Evolutionary conservation across 2,888 invertebrate species (phyloP).

Genomic region (Rotaria sp.): DNA sequence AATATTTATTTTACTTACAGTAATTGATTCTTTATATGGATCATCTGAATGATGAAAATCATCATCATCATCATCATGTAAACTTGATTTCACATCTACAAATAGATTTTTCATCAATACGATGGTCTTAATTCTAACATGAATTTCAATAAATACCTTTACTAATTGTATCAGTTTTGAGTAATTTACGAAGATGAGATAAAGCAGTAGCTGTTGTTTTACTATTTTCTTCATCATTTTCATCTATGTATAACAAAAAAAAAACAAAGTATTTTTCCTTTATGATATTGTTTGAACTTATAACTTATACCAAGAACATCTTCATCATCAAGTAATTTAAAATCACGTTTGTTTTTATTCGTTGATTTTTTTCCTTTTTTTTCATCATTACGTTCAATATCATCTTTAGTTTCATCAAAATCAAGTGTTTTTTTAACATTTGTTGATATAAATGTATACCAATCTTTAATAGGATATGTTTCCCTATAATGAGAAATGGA

Average conservation of each 20-base stretch:
- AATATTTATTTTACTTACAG: background rate
- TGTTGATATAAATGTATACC: constrained; percentile 82
- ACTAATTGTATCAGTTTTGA: background rate
- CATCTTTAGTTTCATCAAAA: constrained; percentile 86
- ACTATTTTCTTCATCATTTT: no score
- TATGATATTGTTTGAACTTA: no score
- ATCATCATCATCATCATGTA: background rate
- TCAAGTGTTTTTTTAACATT: constrained; percentile 85
- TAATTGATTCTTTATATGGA: background rate
- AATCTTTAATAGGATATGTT: constrained; percentile 87
- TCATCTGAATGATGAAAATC: background rate
- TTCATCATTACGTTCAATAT: constrained; percentile 79
- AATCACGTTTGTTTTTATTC: constrained; percentile 35
- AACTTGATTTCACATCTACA: background rate
- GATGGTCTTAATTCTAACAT: background rate
- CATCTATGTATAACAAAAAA: no score
- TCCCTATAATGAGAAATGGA: constrained; percentile 57
- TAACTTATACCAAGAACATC: no score
- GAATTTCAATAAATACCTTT: background rate
- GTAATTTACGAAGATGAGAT: background rate
- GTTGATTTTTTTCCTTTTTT: constrained; percentile 61
- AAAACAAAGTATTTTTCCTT: no score
- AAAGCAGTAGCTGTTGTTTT: background rate
- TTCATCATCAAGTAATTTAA: constrained; percentile 61
- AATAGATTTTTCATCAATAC: background rate